Evolutionary conservation across 2,113 vertebrate species (phyloP), one percentile per base, ranked within the genome.

Genomic region (Rhodinocichla rosea): DNA sequence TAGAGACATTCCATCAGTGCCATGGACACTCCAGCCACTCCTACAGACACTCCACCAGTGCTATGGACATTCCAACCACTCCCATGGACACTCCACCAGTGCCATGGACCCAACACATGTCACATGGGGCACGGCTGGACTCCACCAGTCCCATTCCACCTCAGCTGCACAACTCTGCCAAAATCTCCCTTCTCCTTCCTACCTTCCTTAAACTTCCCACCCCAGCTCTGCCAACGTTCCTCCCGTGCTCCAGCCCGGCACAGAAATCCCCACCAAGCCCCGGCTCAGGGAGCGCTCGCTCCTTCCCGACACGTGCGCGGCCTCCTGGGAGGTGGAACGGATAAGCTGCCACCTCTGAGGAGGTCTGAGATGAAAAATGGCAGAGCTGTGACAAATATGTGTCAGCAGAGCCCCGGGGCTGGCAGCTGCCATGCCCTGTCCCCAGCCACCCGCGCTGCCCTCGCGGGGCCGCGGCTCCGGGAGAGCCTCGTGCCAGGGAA

Each of bases 251-350:
- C 84, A 57, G 2, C 11, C 60, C 0, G 22, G 17, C 60, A 3
- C 52, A 7, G 35, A 11, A 40, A 79, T 33, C 9, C 53, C 87
- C 56, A 26, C 57, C 78, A 0, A 27, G 12, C 3, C 39, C 0
- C 21, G 0, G 2, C 5, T 22, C 6, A 0, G 45, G 37, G 45
- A 88, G 6, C 5, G 0, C 17, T 10, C 1, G 7, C 32, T 87
- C 87, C 91, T 62, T 60, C 73, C 89, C 4, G 7, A 22, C 80
- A 27, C 4, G 2, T 1, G 16, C 1, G 4, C 2, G 4, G 39
- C 42, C 70, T 83, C 81, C 13, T 0, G 57, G 89, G 91, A 85
- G 70, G 62, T 24, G 37, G 69, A 89, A 83, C 0, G 12, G 94
- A 75, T 67, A 8, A 77, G 27, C 47, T 73, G 83, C 30, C 85